These are phyloP conservation scores for Acropternis orthonyx DNA, from an alignment of 2,797 vertebrate genomes.

Conservation along the genomic window DNA sequence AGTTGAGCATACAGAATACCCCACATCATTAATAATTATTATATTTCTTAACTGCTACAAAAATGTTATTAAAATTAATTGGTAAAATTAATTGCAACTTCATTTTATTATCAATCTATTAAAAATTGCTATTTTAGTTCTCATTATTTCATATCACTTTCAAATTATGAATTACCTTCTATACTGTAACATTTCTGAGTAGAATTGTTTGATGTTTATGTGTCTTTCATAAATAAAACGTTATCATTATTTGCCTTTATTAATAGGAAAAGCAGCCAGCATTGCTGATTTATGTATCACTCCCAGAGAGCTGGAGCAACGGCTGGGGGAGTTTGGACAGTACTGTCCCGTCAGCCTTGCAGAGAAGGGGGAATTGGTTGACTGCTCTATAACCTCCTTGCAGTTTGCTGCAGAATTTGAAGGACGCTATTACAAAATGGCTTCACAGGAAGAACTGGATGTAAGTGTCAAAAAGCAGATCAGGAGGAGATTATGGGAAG, in stretches of 20 bases:
- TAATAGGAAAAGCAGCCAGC: slow-evolving; percentile 85
- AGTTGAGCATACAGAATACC: not conserved
- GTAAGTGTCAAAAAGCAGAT: slow-evolving; percentile 71
- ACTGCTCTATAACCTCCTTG: slow-evolving; percentile 81
- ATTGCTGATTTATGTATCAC: slow-evolving; percentile 88
- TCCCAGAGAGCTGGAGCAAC: slow-evolving; percentile 80
- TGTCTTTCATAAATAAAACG: not conserved
- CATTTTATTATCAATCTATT: not conserved
- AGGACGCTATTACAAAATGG: slow-evolving; percentile 89
- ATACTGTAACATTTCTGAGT: not conserved
- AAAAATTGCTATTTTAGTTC: not conserved
- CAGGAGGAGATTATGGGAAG: not conserved
- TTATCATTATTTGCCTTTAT: not conserved
- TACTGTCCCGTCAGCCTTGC: slow-evolving; percentile 92
- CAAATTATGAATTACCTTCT: not conserved
- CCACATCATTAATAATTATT: not conserved
- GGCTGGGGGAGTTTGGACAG: slow-evolving; percentile 86
- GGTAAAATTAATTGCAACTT: not conserved
- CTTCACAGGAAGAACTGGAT: slow-evolving; percentile 82
- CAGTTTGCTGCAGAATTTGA: slow-evolving; percentile 85
- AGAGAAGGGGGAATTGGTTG: slow-evolving; percentile 82
- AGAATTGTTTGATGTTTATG: not conserved
- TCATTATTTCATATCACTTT: not conserved
- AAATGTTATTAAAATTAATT: not conserved
- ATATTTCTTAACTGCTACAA: not conserved